Percentiles rank a stretch among this genome's conserved stretches.
Conservation (phyloP, 2,113 vertebrate species). For the Amblyornis subalaris region DNA sequence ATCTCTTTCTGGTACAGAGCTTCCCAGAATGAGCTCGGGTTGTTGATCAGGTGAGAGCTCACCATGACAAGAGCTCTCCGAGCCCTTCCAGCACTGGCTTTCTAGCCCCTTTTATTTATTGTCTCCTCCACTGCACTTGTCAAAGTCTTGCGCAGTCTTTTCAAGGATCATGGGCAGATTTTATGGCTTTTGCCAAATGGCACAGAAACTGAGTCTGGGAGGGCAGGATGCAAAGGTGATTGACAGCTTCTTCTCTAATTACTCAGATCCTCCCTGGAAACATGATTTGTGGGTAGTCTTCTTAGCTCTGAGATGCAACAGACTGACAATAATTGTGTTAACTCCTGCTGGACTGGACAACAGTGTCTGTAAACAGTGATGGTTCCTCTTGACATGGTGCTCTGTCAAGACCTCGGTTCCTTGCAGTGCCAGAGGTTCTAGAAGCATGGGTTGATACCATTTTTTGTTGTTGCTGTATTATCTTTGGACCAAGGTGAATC, state of each 20-base stretch:
- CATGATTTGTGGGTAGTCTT: neutral
- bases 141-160: neutral
- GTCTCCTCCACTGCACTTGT: neutral
- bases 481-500: neutral
- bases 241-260: neutral
- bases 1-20: constrained; percentile 58
- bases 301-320: neutral
- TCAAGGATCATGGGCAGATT: neutral
- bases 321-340: neutral
- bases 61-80: neutral
- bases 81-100: neutral
- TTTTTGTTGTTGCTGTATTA: neutral
- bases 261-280: neutral
- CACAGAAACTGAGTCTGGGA: neutral
- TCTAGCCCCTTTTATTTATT: neutral
- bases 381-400: accelerated
- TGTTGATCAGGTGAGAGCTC: constrained; percentile 42
- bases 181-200: neutral
- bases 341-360: neutral
- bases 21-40: constrained; percentile 24
- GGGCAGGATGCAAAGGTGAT: neutral
- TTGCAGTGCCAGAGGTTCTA: neutral
- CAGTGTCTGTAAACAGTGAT: neutral
- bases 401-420: neutral
- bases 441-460: neutral